Evolutionary conservation across 2,797 vertebrate species (phyloP).

Genomic region (Tapirus indicus): DNA sequence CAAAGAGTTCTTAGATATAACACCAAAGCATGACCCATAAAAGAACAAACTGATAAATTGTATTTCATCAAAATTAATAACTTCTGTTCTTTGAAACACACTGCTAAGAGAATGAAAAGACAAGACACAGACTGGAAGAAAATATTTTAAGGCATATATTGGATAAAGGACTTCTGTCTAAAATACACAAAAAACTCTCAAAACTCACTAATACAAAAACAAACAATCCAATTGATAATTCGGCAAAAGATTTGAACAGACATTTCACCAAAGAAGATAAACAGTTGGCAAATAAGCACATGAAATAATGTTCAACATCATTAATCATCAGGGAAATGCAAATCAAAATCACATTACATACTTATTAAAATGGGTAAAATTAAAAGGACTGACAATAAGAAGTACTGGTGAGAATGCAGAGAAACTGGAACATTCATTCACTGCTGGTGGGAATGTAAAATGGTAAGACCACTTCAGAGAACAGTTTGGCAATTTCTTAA

Average conservation of each 20-base stretch:
- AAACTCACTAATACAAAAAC: neutral
- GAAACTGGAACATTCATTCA: neutral
- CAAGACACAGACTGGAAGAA: neutral
- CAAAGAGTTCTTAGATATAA: constrained; percentile 23
- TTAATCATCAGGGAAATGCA: neutral
- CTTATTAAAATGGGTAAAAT: neutral
- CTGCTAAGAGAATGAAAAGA: neutral
- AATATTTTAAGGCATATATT: neutral
- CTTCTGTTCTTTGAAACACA: neutral
- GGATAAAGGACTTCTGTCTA: neutral
- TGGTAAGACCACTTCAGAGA: neutral
- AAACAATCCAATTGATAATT: constrained; percentile 1
- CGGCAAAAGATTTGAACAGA: constrained; percentile 6
- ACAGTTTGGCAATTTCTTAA: neutral
- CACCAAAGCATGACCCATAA: neutral
- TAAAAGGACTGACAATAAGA: neutral
- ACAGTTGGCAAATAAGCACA: neutral
- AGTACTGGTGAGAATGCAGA: neutral
- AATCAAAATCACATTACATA: neutral
- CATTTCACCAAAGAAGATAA: neutral
- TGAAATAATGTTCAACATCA: neutral
- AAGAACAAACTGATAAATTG: neutral
- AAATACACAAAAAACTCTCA: neutral
- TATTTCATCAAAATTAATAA: neutral
- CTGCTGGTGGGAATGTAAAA: neutral